A percentile compares a stretch with the other conserved stretches of the same genome.
Conservation (phyloP, 2,888 invertebrate genomes). For the Hypselothyrea guttata region DNA sequence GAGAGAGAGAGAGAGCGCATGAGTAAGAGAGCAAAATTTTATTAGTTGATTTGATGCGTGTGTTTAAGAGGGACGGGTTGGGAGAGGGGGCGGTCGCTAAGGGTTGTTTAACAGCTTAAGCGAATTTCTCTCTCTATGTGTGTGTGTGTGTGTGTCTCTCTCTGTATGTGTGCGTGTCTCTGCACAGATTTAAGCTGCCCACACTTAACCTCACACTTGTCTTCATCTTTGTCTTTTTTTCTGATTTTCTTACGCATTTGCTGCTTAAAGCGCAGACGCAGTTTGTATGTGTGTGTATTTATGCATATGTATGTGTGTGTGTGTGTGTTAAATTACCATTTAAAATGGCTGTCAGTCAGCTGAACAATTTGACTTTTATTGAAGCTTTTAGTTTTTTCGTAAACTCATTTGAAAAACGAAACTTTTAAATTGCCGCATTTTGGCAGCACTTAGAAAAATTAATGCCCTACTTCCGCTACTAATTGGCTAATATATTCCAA, state of each 20-base stretch:
- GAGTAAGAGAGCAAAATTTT: slow-evolving; percentile 43
- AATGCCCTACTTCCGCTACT: neutral
- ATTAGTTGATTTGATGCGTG: slow-evolving; percentile 56
- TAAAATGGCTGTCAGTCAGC: slow-evolving; percentile 78
- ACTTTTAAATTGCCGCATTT: slow-evolving; percentile 68
- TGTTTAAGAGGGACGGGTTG: slow-evolving; percentile 9
- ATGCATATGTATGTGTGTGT: slow-evolving; percentile 12
- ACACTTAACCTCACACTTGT: slow-evolving; percentile 76
- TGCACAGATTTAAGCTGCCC: slow-evolving; percentile 72
- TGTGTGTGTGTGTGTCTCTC: slow-evolving; percentile 20
- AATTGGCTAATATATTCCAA: too few relatives aligned
- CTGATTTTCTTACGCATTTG: neutral
- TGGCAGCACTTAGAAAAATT: slow-evolving; percentile 5
- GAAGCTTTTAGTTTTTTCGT: slow-evolving; percentile 71
- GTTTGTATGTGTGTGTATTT: slow-evolving; percentile 46
- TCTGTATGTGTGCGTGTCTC: slow-evolving; percentile 22
- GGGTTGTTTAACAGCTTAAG: slow-evolving; percentile 51
- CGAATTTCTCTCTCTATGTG: slow-evolving; percentile 6
- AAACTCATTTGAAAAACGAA: slow-evolving; percentile 59
- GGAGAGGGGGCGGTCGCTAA: slow-evolving; percentile 29
- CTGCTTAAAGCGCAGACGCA: slow-evolving; percentile 67
- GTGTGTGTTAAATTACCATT: slow-evolving; percentile 71
- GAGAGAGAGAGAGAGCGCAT: slow-evolving; percentile 25
- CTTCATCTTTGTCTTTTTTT: slow-evolving; percentile 46
- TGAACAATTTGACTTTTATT: slow-evolving; percentile 71